These are phyloP conservation scores for Astur gentilis DNA, from an alignment of 2,113 vertebrate species.

Conservation along the genomic window DNA sequence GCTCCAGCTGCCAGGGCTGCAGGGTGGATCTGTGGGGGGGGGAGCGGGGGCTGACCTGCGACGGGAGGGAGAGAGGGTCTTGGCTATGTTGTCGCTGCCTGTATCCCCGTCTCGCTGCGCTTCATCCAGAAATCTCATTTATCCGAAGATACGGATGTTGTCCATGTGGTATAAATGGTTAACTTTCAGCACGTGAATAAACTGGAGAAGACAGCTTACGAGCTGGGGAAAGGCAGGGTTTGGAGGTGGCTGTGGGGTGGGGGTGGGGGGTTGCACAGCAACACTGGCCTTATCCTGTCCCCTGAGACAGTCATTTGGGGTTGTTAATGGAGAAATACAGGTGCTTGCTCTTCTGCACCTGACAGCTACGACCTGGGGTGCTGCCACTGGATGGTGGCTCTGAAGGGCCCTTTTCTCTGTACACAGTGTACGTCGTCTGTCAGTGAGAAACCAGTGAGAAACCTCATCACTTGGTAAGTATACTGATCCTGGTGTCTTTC, in stretches of 20 bases:
- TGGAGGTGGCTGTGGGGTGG: background rate
- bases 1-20: background rate
- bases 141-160: background rate
- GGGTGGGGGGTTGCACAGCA: too few species aligned
- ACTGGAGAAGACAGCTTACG: background rate
- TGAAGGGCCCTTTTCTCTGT: background rate
- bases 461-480: background rate
- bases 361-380: background rate
- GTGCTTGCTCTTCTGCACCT: background rate
- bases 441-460: background rate
- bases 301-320: background rate
- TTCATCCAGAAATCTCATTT: background rate
- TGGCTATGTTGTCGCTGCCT: accelerated
- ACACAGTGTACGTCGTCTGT: accelerated
- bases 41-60: accelerated
- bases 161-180: background rate
- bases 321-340: background rate
- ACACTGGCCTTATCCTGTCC: background rate
- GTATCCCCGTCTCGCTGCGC: background rate
- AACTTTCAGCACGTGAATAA: background rate
- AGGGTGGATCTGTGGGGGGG: background rate
- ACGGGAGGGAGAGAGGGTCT: background rate
- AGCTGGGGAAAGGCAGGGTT: accelerated
- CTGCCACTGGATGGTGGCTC: background rate
- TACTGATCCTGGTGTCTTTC: background rate